These are phyloP conservation scores for Zosterops pallidus DNA, from an alignment of 2,113 vertebrate species.

Conservation along the genomic window DNA sequence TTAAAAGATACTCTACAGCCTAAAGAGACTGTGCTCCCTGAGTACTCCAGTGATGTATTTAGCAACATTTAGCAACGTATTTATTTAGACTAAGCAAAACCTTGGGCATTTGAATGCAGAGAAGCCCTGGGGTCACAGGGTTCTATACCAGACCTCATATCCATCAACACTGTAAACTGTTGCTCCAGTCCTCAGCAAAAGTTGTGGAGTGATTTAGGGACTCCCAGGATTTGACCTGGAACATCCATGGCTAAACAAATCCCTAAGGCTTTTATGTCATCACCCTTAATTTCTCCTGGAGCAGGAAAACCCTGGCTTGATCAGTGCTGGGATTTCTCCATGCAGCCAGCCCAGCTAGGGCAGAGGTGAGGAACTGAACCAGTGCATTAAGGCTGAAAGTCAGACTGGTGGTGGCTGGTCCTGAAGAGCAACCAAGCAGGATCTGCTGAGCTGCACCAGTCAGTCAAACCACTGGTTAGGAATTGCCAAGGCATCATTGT, in stretches of 20 bases:
- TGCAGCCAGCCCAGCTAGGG: neutral
- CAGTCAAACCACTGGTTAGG: neutral
- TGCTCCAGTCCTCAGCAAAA: neutral
- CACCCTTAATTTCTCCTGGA: neutral
- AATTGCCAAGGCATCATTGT: neutral
- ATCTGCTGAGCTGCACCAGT: neutral
- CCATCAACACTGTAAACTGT: neutral
- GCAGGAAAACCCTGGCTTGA: neutral
- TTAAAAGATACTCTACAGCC: neutral
- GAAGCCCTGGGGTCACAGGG: neutral
- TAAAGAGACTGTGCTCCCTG: neutral
- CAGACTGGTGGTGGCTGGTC: neutral
- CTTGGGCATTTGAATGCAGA: neutral
- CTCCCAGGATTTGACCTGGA: neutral
- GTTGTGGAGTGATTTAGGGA: neutral
- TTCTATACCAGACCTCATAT: neutral
- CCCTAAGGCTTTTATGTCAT: neutral
- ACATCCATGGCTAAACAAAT: neutral
- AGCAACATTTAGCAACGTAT: neutral
- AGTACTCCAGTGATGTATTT: neutral
- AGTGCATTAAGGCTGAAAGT: neutral
- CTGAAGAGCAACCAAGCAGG: neutral
- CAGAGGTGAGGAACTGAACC: neutral
- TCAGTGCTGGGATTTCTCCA: neutral
- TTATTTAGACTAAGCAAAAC: neutral